A percentile compares a stretch with the other conserved stretches of the same genome.
Conservation (phyloP, 2,113 vertebrate genomes). For the Pterocles gutturalis region DNA sequence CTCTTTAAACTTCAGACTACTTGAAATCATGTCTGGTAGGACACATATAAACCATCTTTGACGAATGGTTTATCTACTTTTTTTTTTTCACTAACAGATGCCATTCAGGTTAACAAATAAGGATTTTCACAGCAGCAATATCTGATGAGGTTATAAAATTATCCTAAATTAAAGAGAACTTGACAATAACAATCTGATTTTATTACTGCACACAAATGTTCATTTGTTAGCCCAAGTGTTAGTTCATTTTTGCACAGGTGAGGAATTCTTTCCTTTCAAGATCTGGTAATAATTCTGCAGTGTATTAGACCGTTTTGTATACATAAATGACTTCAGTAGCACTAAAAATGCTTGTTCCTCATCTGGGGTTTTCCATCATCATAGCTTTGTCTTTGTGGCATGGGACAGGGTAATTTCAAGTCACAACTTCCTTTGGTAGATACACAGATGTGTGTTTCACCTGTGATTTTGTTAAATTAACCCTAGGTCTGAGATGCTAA, state of each 20-base stretch:
- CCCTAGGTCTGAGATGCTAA: not conserved
- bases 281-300: not conserved
- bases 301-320: not conserved
- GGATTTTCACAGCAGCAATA: not conserved
- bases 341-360: not conserved
- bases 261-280: not conserved
- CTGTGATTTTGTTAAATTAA: not conserved
- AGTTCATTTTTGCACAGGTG: not conserved
- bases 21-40: not conserved
- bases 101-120: not conserved
- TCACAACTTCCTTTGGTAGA: not conserved
- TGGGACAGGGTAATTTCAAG: not conserved
- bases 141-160: not conserved
- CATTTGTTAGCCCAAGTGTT: not conserved
- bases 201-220: not conserved
- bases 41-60: not conserved
- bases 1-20: constrained; percentile 15
- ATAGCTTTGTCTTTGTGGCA: not conserved
- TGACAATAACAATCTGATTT: not conserved
- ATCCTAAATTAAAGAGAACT: not conserved
- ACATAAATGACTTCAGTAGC: not conserved
- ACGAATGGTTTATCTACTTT: not conserved
- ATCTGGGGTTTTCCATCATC: not conserved
- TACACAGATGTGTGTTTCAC: not conserved
- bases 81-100: not conserved